Percentiles rank a stretch among this genome's conserved stretches.
Evolutionary conservation across 2,113 vertebrate species (phyloP).

Genomic region (Oreocharis arfaki): DNA sequence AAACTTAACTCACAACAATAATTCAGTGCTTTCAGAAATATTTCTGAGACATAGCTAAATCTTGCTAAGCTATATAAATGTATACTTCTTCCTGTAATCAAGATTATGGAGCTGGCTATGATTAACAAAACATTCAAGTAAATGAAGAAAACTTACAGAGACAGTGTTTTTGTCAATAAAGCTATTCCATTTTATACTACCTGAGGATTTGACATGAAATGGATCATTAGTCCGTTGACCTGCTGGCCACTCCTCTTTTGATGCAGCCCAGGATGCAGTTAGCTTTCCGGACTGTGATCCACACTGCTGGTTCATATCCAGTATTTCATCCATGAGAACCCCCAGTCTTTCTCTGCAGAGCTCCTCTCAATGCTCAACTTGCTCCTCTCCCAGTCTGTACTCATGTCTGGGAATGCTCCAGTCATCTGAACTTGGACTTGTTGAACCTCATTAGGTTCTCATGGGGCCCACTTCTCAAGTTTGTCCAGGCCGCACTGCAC

Average conservation of each 20-base stretch:
- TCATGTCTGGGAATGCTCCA: not conserved
- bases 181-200: not conserved
- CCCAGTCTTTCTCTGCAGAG: not conserved
- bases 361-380: not conserved
- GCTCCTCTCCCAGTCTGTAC: not conserved
- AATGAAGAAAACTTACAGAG: not conserved
- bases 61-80: not conserved
- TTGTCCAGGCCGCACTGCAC: not conserved
- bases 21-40: not conserved
- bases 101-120: not conserved
- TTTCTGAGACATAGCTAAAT: not conserved
- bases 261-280: not conserved
- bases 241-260: not conserved
- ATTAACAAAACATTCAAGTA: not conserved
- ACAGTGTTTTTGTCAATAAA: not conserved
- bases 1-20: not conserved
- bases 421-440: not conserved
- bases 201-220: not conserved
- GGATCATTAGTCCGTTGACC: not conserved
- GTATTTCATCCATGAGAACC: accelerated
- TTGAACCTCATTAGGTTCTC: not conserved
- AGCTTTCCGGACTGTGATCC: not conserved
- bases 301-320: not conserved
- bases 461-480: not conserved
- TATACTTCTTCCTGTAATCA: not conserved